Base-by-base conservation (phyloP, 2,888 invertebrate species). In the Drosophila aldrichi region DNA sequence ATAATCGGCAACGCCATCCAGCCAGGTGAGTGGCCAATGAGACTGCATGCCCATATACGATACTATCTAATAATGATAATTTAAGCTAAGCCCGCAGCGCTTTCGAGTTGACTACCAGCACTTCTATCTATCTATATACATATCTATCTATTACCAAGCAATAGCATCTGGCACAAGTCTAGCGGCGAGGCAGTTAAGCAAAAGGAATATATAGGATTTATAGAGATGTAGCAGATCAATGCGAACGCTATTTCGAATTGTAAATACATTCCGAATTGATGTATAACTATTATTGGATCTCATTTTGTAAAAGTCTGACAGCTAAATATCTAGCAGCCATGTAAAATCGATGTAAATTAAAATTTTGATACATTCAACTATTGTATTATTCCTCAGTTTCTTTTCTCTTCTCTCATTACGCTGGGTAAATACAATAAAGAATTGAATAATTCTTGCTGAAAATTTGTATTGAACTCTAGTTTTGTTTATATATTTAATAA, bases 1-100 rank as follows among this genome's bases (percentile, higher is more conserved):
- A 95, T 96, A 84, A 96, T 96, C 77, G 95, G 96, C 74, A 95
- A 95, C 91, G 96, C 96, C 81, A 95, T 96, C 88, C 93, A 92
- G 73, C 93, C 93, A 79, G 94, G 92, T 92, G 70, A 88, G 92
- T 82, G 57, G 54, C 52, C 48, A 58, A 94, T 65, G 66, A 55
- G 44, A 44, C 52, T 65, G 77, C 67, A 70, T 76, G 68, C 9
- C 43, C 44, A 44, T 10, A 41, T 52, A 41, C 9, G 52, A 51
- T 29, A 29, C 38, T 58, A 54, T 49, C 18, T 55, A 48, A 66
- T 58, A 59, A 55, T 59, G 40, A 73, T 68, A 86, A 74, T 52
- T 73, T 73, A 87, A 83, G 84, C 87, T 78, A 77, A 86, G 70
- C 83, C 70, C 68, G 89, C 84, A 85, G 79, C 82, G 85, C 89